Conservation (phyloP, 1,140 invertebrate genomes). For the Drosophila ambigua region DNA sequence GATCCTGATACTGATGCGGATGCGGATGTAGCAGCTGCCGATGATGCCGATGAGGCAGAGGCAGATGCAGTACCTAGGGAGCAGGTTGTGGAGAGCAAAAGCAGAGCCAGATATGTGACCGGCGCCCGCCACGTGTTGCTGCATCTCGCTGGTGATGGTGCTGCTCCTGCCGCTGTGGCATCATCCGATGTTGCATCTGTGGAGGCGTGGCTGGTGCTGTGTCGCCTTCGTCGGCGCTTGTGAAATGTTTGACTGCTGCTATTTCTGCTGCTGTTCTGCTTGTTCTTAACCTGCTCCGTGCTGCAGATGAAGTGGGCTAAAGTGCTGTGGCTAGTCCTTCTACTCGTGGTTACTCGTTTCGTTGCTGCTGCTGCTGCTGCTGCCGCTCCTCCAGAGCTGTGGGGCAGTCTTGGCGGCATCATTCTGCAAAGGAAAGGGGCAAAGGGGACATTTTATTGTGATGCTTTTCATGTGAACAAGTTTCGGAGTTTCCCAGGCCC, state of each 20-base stretch:
- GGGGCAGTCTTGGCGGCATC: slow-evolving; percentile 51
- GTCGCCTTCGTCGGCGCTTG: slow-evolving; percentile 62
- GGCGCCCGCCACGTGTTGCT: slow-evolving; percentile 32
- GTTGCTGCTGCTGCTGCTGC: slow-evolving; percentile 11
- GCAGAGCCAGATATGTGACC: slow-evolving; percentile 41
- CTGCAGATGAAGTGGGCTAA: background rate
- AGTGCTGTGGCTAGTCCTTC: slow-evolving; percentile 2
- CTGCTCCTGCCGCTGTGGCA: slow-evolving; percentile 23
- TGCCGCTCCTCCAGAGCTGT: slow-evolving; percentile 18
- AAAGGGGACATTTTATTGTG: background rate
- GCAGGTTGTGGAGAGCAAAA: slow-evolving; percentile 60
- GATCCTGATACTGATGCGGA: background rate
- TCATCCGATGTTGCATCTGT: slow-evolving; percentile 17
- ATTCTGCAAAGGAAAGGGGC: slow-evolving; percentile 38
- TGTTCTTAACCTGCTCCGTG: slow-evolving; percentile 1
- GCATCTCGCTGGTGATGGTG: slow-evolving; percentile 2
- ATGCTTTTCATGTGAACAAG: background rate
- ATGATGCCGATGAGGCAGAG: too few species aligned
- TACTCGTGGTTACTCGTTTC: slow-evolving; percentile 27
- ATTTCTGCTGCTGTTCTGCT: slow-evolving; percentile 7
- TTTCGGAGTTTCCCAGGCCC: slow-evolving; percentile 47
- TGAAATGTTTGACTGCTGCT: slow-evolving; percentile 59
- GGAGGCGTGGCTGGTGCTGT: slow-evolving; percentile 12
- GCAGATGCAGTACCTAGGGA: slow-evolving; percentile 21
- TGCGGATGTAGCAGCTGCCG: background rate